Evolutionary conservation across 2,888 invertebrate genomes (phyloP), one percentile per base, ranked within the genome.

Genomic region (Caenorhabditis virilis): DNA sequence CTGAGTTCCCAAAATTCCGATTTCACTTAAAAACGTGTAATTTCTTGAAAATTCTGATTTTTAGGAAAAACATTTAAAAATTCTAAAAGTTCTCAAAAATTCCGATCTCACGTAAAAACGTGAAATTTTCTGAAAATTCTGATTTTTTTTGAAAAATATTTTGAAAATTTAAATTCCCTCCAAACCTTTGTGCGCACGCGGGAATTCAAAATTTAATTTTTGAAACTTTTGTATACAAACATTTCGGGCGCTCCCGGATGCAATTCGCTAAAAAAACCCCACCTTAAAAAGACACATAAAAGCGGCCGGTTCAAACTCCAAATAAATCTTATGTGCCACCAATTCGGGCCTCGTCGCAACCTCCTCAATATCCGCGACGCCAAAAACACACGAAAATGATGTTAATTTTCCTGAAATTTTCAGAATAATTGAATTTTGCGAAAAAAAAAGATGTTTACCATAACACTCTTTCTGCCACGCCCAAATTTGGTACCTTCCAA

Each of bases 401-500:
- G 57, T 71, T 35, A 71, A 57, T 47, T 62, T 68, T 16, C 70
- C 70, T 70, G 63, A 26, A 62, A 51, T 2, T 20, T 45, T 35
- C 2, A 30, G 2, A 62, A 51, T 2, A 11, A 45, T 35, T 1
- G 35, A 2, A 16, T 1, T 7, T 23, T 22, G 22, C n/a, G 2
- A 11, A 38, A 49, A 26, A 30, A 11, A 13, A 42, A 27, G 16
- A n/a, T 35, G 26, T 51, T 11, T 16, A 56, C 67, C 68, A 30
- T 53, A 53, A 23, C 68, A 68, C 22, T 53, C 59, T 36, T 61
- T 67, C 39, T 58, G 63, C 63, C 58, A 65, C 25, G 47, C 64
- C 72, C 72, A 72, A 20, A 72, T 64, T 57, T 72, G 72, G 45
- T 72, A 72, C 18, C 72, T 49, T 39, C 62, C 66, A 35, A 72